Conservation (phyloP, 2,888 invertebrate species). For the Slavum lentiscoides region DNA sequence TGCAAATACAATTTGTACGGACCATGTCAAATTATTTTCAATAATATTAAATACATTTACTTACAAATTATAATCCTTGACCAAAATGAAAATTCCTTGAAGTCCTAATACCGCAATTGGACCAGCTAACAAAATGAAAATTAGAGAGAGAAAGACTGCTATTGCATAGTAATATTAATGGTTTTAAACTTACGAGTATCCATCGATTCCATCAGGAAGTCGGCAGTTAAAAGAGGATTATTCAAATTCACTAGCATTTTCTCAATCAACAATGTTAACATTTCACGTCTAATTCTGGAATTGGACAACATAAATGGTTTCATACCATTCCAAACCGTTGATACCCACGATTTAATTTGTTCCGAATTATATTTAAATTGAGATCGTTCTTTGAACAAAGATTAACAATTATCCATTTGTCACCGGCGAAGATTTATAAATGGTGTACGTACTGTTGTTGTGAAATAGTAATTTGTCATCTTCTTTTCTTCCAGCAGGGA, state of each 20-base stretch:
- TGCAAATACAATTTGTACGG: not conserved
- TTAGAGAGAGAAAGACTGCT: slow-evolving; percentile 1
- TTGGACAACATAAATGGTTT: slow-evolving; percentile 34
- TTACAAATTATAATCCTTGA: slow-evolving; percentile 84
- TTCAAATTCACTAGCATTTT: slow-evolving; percentile 78
- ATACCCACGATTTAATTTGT: slow-evolving; percentile 36
- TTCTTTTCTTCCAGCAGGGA: slow-evolving; percentile 37
- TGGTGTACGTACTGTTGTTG: slow-evolving; percentile 14
- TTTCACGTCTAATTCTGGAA: slow-evolving; percentile 59
- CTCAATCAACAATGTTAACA: slow-evolving; percentile 80
- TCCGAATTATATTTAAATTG: slow-evolving; percentile 28
- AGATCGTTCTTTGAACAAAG: slow-evolving; percentile 22
- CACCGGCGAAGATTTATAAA: not conserved
- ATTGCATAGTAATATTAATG: not conserved
- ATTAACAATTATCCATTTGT: not conserved
- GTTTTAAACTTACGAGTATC: slow-evolving; percentile 68
- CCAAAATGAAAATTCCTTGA: slow-evolving; percentile 87
- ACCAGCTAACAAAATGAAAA: slow-evolving; percentile 67
- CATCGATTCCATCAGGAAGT: slow-evolving; percentile 88
- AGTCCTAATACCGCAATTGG: slow-evolving; percentile 85
- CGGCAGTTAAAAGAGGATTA: slow-evolving; percentile 82
- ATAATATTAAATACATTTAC: slow-evolving; percentile 57
- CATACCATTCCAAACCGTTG: slow-evolving; percentile 40
- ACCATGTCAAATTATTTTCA: not conserved
- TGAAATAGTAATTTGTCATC: slow-evolving; percentile 34